A percentile compares a stretch with the other conserved stretches of the same genome.
phyloP scores from a whole-genome alignment of 1,140 invertebrate genomes.

The Meteorus sp. region DNA sequence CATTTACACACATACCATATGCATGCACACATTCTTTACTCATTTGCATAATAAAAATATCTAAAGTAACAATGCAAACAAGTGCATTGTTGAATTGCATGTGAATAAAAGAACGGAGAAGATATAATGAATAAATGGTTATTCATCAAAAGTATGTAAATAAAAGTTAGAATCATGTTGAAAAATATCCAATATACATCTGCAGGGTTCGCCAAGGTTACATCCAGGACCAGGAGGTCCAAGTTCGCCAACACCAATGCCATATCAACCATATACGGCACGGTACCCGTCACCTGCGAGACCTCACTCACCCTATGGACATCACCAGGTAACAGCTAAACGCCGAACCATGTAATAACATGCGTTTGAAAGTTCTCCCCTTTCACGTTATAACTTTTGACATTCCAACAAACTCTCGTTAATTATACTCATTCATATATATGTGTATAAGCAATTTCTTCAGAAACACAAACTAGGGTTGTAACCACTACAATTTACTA shows the following conservation, averaged over 20 bases:
- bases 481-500: not conserved
- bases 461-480: not conserved
- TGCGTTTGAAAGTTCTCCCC: not conserved
- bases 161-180: no score
- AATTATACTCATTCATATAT: no score
- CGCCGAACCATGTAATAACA: not conserved
- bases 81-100: no score
- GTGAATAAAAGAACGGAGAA: no score
- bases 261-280: conserved; percentile 56
- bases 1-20: no score
- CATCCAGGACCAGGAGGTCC: conserved; percentile 54
- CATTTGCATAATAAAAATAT: no score
- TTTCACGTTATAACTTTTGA: not conserved
- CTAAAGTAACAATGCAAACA: no score
- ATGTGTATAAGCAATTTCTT: no score
- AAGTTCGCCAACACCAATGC: conserved; percentile 55
- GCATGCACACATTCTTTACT: no score
- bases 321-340: conserved; percentile 55
- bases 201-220: conserved; percentile 54
- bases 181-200: conserved; percentile 4
- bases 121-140: no score
- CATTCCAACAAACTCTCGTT: not conserved
- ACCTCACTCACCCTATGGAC: conserved; percentile 60
- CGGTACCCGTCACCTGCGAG: conserved; percentile 55
- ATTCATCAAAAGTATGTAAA: no score